These are phyloP conservation scores for Heterocephalus glaber DNA, from an alignment of 2,113 vertebrate genomes.

Conservation along the genomic window DNA sequence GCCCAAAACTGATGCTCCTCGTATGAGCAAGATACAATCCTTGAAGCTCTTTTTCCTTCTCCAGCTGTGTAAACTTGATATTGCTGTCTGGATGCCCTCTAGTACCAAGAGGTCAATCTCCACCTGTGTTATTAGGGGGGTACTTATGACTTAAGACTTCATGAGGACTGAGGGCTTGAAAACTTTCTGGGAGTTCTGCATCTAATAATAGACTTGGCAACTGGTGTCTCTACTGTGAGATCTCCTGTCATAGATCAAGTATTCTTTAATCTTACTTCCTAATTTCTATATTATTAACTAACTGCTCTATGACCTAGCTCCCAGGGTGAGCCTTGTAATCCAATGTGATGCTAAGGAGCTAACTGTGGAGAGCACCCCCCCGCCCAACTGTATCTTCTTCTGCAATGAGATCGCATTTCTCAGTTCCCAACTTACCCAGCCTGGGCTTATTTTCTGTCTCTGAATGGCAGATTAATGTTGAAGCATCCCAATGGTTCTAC, in stretches of 20 bases:
- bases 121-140: neutral
- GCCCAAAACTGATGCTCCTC: neutral
- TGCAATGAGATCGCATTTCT: neutral
- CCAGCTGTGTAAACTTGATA: too few species aligned
- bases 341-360: neutral
- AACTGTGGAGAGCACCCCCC: neutral
- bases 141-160: neutral
- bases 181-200: neutral
- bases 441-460: neutral
- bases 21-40: rapidly evolving
- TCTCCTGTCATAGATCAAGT: neutral
- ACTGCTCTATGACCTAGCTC: neutral
- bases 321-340: neutral
- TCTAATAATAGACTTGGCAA: neutral
- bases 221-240: neutral
- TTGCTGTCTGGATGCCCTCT: neutral
- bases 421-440: neutral
- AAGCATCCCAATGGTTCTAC: neutral
- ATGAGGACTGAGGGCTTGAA: neutral
- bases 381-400: neutral
- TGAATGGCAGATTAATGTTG: neutral
- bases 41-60: neutral
- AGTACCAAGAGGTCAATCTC: neutral
- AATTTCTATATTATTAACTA: neutral
- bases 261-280: neutral